Evolutionary conservation across 2,888 invertebrate genomes (phyloP).

Genomic region (Agapostemon virescens): DNA sequence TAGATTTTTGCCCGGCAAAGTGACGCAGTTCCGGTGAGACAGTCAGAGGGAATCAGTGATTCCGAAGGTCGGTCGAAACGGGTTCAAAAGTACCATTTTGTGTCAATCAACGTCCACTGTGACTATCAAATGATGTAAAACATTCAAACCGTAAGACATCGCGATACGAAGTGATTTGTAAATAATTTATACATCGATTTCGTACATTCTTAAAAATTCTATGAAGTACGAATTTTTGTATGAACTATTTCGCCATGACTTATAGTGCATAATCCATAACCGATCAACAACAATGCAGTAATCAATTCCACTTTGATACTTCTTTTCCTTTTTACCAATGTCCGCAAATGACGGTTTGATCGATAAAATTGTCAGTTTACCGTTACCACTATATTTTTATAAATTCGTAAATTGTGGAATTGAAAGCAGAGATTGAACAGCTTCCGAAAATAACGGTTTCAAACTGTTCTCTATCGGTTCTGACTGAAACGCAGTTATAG

Average conservation of each 20-base stretch:
- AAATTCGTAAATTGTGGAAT: too few relatives aligned
- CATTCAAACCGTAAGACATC: not conserved
- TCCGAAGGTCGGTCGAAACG: not conserved
- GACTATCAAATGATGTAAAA: not conserved
- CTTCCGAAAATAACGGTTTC: too few relatives aligned
- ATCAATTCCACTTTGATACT: not conserved
- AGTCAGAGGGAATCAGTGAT: conserved; percentile 6
- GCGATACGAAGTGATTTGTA: conserved; percentile 6
- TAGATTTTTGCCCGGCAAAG: not conserved
- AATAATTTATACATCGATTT: not conserved
- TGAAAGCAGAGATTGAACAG: too few relatives aligned
- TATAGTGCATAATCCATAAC: not conserved
- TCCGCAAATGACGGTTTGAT: not conserved
- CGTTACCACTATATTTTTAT: too few relatives aligned
- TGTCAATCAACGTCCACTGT: not conserved
- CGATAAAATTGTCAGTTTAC: too few relatives aligned
- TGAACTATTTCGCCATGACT: not conserved
- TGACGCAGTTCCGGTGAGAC: not conserved
- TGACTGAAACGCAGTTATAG: too few relatives aligned
- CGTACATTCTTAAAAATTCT: not conserved
- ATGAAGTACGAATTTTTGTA: not conserved
- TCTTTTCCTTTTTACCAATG: too few relatives aligned
- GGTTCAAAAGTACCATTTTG: not conserved
- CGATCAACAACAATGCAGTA: too few relatives aligned
- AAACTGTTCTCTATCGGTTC: too few relatives aligned